Conservation (phyloP, 2,797 vertebrate genomes). For the Semotilus atromaculatus region DNA sequence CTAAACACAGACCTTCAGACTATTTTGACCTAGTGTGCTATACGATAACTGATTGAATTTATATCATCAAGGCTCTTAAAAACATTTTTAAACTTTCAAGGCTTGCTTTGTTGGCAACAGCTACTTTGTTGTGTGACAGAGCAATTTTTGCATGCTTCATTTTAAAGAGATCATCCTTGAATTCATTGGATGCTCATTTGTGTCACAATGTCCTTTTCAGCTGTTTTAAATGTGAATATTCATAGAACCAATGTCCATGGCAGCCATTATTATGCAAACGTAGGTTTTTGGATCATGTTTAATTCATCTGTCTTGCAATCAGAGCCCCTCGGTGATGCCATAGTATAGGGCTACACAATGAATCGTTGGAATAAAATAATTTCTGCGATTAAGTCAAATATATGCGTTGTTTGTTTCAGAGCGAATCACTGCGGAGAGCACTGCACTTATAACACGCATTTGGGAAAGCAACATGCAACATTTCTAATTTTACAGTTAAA, state of each 20-base stretch:
- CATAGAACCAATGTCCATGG: neutral
- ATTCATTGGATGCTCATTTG: constrained; percentile 15
- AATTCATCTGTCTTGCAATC: constrained; percentile 17
- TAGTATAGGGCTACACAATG: neutral
- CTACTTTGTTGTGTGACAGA: neutral
- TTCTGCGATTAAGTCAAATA: neutral
- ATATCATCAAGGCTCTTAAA: neutral
- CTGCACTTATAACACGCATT: neutral
- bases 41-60: neutral
- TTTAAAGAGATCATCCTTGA: neutral
- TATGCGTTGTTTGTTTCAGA: neutral
- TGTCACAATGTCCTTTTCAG: constrained; percentile 21
- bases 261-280: constrained; percentile 22
- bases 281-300: constrained; percentile 22
- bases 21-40: neutral
- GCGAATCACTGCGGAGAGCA: neutral
- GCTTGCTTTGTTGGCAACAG: neutral
- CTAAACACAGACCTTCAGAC: neutral
- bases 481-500: neutral
- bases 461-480: neutral
- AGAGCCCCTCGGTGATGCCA: neutral
- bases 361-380: neutral
- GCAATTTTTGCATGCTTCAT: neutral
- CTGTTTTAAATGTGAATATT: constrained; percentile 11
- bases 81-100: no score